Evolutionary conservation across 2,113 vertebrate species (phyloP).

Genomic region (Formicarius rufipectus): DNA sequence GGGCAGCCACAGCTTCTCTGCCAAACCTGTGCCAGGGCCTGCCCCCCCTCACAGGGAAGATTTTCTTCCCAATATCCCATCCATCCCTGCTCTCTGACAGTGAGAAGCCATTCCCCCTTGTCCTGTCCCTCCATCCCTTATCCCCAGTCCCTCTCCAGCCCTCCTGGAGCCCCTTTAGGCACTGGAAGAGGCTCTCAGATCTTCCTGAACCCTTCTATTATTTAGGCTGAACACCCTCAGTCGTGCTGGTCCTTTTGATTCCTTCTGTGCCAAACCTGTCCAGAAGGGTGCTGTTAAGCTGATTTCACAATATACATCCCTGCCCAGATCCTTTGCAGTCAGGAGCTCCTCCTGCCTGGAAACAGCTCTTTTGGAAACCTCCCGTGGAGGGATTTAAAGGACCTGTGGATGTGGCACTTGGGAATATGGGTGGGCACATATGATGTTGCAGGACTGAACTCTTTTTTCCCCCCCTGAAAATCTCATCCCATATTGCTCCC

Average conservation of each 20-base stretch:
- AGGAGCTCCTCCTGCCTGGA: neutral
- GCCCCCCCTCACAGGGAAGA: accelerated
- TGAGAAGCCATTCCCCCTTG: neutral
- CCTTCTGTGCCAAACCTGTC: neutral
- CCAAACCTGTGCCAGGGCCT: neutral
- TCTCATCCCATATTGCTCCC: neutral
- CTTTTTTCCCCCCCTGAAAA: neutral
- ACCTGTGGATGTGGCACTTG: neutral
- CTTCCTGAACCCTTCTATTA: neutral
- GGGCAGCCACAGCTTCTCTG: neutral
- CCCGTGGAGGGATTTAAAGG: neutral
- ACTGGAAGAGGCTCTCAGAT: neutral
- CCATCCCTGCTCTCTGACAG: accelerated
- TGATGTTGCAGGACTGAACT: neutral
- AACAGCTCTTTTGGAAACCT: neutral
- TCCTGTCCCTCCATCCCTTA: neutral
- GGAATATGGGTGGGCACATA: neutral
- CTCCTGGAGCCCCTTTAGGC: neutral
- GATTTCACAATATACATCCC: neutral
- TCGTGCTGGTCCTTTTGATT: neutral
- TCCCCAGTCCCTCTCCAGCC: neutral
- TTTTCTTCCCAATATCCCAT: neutral
- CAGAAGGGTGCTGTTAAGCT: neutral
- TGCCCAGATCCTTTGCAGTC: neutral
- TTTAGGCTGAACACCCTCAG: neutral